Evolutionary conservation across 2,113 vertebrate species (phyloP).

Genomic region (Alligator mississippiensis): DNA sequence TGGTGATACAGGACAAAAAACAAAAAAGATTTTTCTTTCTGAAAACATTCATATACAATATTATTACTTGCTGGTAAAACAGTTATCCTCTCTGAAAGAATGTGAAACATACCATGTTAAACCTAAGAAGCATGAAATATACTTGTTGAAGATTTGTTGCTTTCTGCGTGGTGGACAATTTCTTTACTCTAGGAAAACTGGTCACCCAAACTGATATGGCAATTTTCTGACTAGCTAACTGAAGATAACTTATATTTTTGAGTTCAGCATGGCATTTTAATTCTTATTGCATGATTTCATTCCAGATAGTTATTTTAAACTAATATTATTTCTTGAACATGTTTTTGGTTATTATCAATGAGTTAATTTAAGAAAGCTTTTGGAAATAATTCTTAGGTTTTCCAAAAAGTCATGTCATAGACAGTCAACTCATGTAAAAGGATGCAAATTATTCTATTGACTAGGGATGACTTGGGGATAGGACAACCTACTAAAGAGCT

Average conservation of each 20-base stretch:
- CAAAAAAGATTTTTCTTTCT: not conserved
- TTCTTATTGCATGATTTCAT: not conserved
- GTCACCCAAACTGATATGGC: slow-evolving; percentile 36
- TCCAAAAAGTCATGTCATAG: not conserved
- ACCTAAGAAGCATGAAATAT: slow-evolving; percentile 13
- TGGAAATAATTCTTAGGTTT: not conserved
- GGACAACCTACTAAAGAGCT: not conserved
- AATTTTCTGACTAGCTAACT: slow-evolving; percentile 59
- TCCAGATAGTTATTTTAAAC: slow-evolving; percentile 59
- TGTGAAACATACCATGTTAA: not conserved
- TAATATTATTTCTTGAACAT: slow-evolving; percentile 3
- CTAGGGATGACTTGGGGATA: not conserved
- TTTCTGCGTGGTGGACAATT: slow-evolving; percentile 46
- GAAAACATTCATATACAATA: not conserved
- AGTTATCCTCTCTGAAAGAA: not conserved
- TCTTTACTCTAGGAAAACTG: slow-evolving; percentile 19
- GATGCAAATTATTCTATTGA: not conserved
- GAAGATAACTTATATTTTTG: not conserved
- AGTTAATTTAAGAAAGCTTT: not conserved
- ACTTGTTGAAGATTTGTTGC: not conserved
- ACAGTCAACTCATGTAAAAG: not conserved
- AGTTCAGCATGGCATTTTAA: slow-evolving; percentile 40
- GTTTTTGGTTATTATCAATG: not conserved
- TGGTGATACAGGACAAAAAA: not conserved
- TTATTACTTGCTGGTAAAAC: not conserved